Conservation (phyloP, 2,888 invertebrate genomes). For the Perithous albicinctus region DNA sequence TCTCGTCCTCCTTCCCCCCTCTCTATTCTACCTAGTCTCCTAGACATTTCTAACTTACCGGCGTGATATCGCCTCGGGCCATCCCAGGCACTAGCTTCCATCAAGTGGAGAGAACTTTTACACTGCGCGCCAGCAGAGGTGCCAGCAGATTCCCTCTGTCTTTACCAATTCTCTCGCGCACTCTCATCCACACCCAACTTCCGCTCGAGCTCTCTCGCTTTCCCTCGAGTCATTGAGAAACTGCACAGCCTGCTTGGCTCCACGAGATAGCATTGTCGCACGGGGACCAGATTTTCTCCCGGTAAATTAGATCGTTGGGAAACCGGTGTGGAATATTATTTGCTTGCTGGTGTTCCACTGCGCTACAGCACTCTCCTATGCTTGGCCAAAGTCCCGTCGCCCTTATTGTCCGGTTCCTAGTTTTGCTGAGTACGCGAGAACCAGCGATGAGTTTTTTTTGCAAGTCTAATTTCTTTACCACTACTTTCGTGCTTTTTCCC, state of each 20-base stretch:
- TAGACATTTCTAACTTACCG: slow-evolving; percentile 65
- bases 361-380: slow-evolving; percentile 21
- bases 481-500: background rate
- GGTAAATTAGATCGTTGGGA: slow-evolving; percentile 71
- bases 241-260: slow-evolving; percentile 57
- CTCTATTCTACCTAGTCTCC: too few relatives aligned
- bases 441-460: slow-evolving; percentile 51
- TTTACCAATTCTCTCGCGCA: slow-evolving; percentile 38
- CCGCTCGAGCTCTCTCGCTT: slow-evolving; percentile 30
- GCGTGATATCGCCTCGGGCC: slow-evolving; percentile 59
- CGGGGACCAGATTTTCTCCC: slow-evolving; percentile 65
- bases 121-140: slow-evolving; percentile 40
- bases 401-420: slow-evolving; percentile 1
- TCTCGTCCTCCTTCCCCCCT: background rate
- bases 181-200: slow-evolving; percentile 53
- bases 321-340: slow-evolving; percentile 66
- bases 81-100: slow-evolving; percentile 31
- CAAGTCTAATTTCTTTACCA: slow-evolving; percentile 22
- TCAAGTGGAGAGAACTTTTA: slow-evolving; percentile 60
- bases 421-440: slow-evolving; percentile 56
- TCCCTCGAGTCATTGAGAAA: slow-evolving; percentile 43
- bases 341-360: slow-evolving; percentile 45
- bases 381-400: slow-evolving; percentile 9
- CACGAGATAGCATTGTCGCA: slow-evolving; percentile 70
- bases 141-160: slow-evolving; percentile 55